Base-by-base conservation (phyloP, 2,888 invertebrate genomes). In the Drosophila macrospina region DNA sequence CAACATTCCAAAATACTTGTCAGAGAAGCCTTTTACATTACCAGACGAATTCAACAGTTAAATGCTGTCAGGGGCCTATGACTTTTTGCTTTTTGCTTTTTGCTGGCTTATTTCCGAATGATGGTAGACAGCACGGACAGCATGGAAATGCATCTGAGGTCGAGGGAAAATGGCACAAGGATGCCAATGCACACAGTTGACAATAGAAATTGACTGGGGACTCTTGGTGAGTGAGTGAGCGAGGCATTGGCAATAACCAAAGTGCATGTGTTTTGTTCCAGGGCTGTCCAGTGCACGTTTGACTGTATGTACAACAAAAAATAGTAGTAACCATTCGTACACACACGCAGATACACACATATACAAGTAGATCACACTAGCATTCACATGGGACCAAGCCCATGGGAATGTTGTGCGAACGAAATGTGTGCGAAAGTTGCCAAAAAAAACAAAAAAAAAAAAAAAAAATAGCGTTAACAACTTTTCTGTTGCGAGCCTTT, bases 161-260 rank as follows among this genome's bases (percentile, higher is more conserved):
- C 44, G 42, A 50, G 51, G 37, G 52, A 48, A 55, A 28, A 7
- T 13, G 45, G 24, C 13, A 39, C 54, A 13, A 24, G 45, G 42
- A 51, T 32, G 67, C 61, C 73, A 62, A 51, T 61, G 63, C 74
- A 67, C 65, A 63, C 70, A 75, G 64, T 71, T 73, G 86, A 83
- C 84, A 86, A 85, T 88, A 54, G 81, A 64, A 86, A 88, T 88
- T 80, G 86, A 73, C 86, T 55, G 42, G 85, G 88, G 85, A 80
- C 63, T 32, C 30, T 24, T 24, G 28, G 32, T 32, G 50, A 48
- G 37, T 36, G 44, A 59, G 48, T 62, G 74, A 59, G 48, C 60
- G 74, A 71, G 57, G 60, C 78, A 77, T 78, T 79, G 82, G 66
- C 85, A 85, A 83, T 81, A 80, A 82, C 64, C 59, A 86, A 83